These are phyloP conservation scores for Dicyrtoma fusca DNA, from an alignment of 2,888 invertebrate genomes.

Conservation along the genomic window DNA sequence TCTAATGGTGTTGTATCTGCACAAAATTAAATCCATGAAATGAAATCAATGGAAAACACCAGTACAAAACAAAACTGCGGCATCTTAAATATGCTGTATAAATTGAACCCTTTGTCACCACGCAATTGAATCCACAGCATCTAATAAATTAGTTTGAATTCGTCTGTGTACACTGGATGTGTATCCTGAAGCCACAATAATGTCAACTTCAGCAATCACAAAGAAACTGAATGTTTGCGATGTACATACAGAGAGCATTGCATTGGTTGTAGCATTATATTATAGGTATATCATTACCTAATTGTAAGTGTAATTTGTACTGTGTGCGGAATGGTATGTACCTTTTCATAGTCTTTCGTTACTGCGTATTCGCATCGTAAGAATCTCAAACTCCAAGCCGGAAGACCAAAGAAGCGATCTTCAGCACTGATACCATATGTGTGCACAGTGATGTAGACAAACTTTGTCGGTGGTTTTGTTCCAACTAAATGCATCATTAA, in stretches of 20 bases:
- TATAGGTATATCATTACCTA: too few species aligned
- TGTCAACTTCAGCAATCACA: background rate
- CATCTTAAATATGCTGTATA: too few species aligned
- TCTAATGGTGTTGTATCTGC: too few species aligned
- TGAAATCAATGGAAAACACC: too few species aligned
- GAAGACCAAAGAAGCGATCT: conserved; percentile 24
- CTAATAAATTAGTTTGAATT: background rate
- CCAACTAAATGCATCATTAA: conserved; percentile 14
- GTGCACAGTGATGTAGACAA: background rate
- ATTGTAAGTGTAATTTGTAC: too few species aligned
- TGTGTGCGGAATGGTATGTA: too few species aligned
- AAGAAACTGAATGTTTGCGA: background rate
- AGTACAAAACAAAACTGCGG: too few species aligned
- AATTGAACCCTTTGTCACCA: too few species aligned
- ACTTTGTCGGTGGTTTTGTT: background rate
- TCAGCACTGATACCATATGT: conserved; percentile 8
- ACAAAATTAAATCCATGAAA: too few species aligned
- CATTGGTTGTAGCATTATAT: too few species aligned
- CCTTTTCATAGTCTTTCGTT: too few species aligned
- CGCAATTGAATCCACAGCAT: background rate
- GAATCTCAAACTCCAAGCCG: conserved; percentile 17
- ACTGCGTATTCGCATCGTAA: background rate
- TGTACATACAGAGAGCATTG: too few species aligned
- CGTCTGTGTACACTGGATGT: background rate
- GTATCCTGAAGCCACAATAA: background rate